Evolutionary conservation across 2,888 invertebrate genomes (phyloP).

Genomic region (Ophioninae sp.): DNA sequence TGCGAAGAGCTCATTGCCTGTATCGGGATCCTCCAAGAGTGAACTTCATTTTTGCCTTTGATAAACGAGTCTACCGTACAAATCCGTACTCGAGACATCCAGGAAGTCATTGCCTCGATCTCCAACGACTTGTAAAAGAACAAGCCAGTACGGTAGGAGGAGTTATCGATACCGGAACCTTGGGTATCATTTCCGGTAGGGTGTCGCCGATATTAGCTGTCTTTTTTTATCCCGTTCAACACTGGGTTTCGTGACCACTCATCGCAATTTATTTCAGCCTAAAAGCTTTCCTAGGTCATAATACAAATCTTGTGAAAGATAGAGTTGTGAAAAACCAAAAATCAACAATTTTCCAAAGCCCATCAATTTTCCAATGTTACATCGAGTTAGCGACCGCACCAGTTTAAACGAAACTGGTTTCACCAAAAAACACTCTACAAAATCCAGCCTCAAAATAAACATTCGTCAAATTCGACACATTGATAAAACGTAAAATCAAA

Average conservation of each 20-base stretch:
- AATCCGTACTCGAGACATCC: constrained; percentile 32
- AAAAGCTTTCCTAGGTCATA: background rate
- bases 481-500: no score
- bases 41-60: constrained; percentile 1
- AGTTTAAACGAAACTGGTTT: no score
- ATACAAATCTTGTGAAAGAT: background rate
- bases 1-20: constrained; percentile 51
- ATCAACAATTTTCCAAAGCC: no score
- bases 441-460: no score
- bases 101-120: constrained; percentile 37
- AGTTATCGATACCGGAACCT: constrained; percentile 50
- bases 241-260: background rate
- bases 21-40: constrained; percentile 62
- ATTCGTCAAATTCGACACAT: no score
- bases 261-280: background rate
- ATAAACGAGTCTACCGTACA: constrained; percentile 1
- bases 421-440: no score
- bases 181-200: constrained; percentile 22
- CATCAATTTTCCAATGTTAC: no score
- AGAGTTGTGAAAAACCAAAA: no score
- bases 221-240: constrained; percentile 1
- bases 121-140: constrained; percentile 15
- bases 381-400: no score
- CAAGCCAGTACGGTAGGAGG: background rate
- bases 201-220: constrained; percentile 16